Conservation (phyloP, 2,888 invertebrate species). For the Netelia inedita region DNA sequence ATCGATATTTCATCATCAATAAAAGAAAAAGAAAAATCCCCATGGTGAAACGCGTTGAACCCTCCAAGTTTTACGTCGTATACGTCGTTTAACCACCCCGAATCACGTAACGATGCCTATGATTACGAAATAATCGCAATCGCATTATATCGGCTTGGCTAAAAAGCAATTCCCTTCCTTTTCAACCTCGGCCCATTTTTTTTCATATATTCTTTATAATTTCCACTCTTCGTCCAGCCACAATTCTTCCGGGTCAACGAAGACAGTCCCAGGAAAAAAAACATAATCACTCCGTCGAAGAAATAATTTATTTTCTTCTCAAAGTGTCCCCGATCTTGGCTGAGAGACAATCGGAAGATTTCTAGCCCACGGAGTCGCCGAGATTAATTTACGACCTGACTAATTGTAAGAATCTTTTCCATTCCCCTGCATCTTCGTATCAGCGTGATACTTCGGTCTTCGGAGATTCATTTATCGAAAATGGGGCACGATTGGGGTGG, state of each 20-base stretch:
- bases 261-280: background rate
- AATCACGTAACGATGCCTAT: background rate
- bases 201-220: no score
- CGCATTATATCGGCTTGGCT: no score
- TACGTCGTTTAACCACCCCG: background rate
- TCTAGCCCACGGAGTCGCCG: background rate
- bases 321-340: background rate
- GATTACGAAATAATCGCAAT: no score
- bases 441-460: constrained; percentile 9
- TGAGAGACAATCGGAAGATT: constrained; percentile 4
- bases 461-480: constrained; percentile 46
- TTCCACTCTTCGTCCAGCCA: no score
- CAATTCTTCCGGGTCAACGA: no score
- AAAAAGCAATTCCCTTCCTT: no score
- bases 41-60: constrained; percentile 6
- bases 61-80: background rate
- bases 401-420: constrained; percentile 27
- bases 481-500: background rate
- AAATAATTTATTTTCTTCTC: background rate
- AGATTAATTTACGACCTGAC: constrained; percentile 50
- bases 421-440: background rate
- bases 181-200: no score
- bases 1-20: constrained; percentile 51
- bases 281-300: background rate
- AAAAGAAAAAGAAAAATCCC: constrained; percentile 2